Evolutionary conservation across 1,140 invertebrate species (phyloP), one percentile per base, ranked within the genome.

Genomic region (Mactra quadrangularis): DNA sequence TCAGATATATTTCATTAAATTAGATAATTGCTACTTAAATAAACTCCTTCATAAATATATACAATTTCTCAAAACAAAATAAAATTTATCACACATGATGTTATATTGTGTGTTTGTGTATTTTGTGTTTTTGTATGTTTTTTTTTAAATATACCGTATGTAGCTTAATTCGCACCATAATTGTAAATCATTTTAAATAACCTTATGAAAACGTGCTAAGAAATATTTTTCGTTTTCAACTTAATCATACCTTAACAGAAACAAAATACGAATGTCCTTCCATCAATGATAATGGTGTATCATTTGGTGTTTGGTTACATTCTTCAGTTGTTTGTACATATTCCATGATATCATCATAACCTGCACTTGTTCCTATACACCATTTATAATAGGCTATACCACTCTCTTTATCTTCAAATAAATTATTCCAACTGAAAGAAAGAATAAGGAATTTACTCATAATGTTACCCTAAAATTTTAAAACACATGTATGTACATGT

Each of bases 181-280:
- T n/a, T n/a, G n/a, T n/a, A n/a, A n/a, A n/a, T n/a, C n/a, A n/a
- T n/a, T n/a, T n/a, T n/a, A n/a, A n/a, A n/a, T n/a, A n/a, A n/a
- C n/a, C n/a, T n/a, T n/a, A n/a, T n/a, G n/a, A n/a, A n/a, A n/a
- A n/a, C n/a, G n/a, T n/a, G n/a, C n/a, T n/a, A n/a, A n/a, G n/a
- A n/a, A n/a, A n/a, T n/a, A n/a, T n/a, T n/a, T n/a, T n/a, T n/a
- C n/a, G n/a, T n/a, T n/a, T n/a, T n/a, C n/a, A n/a, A 19, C 7
- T 47, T 47, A 9, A 3, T 35, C 17, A 2, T 57, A 74, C 70
- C 70, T 74, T 74, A 38, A 74, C 70, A 11, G 45, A 22, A n/a
- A 74, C 50, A 57, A 57, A 52, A 31, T 74, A 74, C 0, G 52
- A 11, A 59, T 74, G 70, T n/a, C 70, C 70, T 1, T 74, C 70